Evolutionary conservation across 2,888 invertebrate species (phyloP), one percentile per base, ranked within the genome.

Genomic region (Alentia gelatinosa): DNA sequence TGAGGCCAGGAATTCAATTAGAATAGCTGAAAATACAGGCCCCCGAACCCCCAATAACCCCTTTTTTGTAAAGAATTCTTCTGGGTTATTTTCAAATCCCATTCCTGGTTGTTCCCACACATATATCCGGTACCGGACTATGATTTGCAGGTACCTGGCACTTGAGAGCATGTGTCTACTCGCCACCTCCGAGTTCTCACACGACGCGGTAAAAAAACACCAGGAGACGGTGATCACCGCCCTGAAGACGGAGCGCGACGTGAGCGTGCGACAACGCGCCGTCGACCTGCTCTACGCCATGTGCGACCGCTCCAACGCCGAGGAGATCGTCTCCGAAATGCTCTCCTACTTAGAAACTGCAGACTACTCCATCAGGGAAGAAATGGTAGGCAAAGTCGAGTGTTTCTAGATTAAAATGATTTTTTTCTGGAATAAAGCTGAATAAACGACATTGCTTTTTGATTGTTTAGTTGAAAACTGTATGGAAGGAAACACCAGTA

Each of bases 311-410:
- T 98, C 98, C 93, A 99, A 99, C 97, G 99, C 99, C 35, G 99
- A 99, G 96, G 99, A 99, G 97, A 99, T 99, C 96, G 99, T 99
- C 7, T 98, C 99, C 96, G 99, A 99, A 97, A 99, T 99, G 99
- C 97, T 99, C 94, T 98, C 98, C 96, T 99, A 99, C 96, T 97
- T 99, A 94, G 99, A 99, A 97, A 99, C 99, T 37, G 99, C 99
- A 91, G 99, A 99, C 96, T 99, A 99, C 96, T 99, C 99, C 39
- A 99, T 99, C 94, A 97, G 99, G 93, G 99, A 99, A 97, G 99
- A 99, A 97, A 99, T 99, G 99, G 99, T 97, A 93, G 26, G 68
- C 9, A 5, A 15, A 68, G 7, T n/a, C 26, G 26, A n/a, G 15
- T 7, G 7, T 68, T 68, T 7, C 26, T n/a, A 68, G 15, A n/a